Evolutionary conservation across 2,888 invertebrate genomes (phyloP), one percentile per base, ranked within the genome.

Genomic region (Sturmia bella): DNA sequence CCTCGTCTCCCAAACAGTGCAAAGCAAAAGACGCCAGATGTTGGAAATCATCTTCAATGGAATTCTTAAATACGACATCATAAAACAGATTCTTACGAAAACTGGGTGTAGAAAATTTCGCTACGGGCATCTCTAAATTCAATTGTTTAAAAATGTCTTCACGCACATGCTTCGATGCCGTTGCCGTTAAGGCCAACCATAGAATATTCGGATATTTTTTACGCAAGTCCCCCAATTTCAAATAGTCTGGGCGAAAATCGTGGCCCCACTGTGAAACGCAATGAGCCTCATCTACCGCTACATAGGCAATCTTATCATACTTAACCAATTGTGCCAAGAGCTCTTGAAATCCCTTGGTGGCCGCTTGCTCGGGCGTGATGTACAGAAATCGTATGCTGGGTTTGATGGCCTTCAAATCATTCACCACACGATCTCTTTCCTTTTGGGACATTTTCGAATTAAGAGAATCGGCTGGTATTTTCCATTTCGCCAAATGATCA

Each of bases 251-350:
- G 7, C 98, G 93, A 90, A 99, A 99, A 91, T 99, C 99, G 91
- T 99, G 99, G 0, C 99, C 99, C 99, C 99, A 99, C 87, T 99
- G 96, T 87, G 98, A 98, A 0, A 99, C 97, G 92, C 98, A 98
- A 91, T 98, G 98, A 1, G 98, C 98, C 92, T 99, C 99, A 91
- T 99, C 99, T 12, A 99, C 96, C 21, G 98, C 95, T 86, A 99
- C 94, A 90, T 97, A 98, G 0, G 96, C 95, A 4, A 99, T 91
- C 88, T 96, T 95, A 72, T 95, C 93, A 87, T 94, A 94, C 86
- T 94, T 95, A 72, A 94, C 91, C 85, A 98, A 91, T 86, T 94
- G 93, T 24, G 93, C 92, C 80, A 96, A 91, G 1, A 97, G 81
- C 2, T 87, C 86, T 74, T 95, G 94, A 88, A 96, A 96, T 63